These are phyloP conservation scores for Sapayoa aenigma DNA, from an alignment of 2,113 vertebrate species.

Conservation along the genomic window DNA sequence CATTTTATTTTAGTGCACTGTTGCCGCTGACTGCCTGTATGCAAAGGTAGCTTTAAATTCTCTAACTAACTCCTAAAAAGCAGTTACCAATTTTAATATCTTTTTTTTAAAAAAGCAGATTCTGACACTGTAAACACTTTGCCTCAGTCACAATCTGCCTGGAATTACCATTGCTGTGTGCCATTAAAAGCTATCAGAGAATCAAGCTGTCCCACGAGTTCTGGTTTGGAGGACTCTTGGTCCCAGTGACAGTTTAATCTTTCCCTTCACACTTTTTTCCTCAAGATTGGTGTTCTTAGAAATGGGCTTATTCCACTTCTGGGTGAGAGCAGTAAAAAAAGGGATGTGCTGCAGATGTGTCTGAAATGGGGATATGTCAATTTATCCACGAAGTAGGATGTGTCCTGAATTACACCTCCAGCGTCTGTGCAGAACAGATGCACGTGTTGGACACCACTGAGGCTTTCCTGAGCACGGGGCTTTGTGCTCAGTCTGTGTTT, in stretches of 20 bases:
- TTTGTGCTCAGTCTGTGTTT: neutral
- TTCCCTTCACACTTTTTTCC: neutral
- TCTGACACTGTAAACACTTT: neutral
- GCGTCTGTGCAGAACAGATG: neutral
- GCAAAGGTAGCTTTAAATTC: neutral
- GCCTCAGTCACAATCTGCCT: neutral
- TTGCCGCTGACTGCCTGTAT: neutral
- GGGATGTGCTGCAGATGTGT: neutral
- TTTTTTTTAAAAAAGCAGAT: neutral
- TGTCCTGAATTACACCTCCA: neutral
- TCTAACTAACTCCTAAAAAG: neutral
- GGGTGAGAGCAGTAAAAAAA: neutral
- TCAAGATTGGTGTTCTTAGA: neutral
- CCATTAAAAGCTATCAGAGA: neutral
- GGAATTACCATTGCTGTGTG: neutral
- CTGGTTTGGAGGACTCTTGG: neutral
- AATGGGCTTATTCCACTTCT: neutral
- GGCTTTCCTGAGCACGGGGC: neutral
- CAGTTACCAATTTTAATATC: neutral
- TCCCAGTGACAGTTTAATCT: neutral
- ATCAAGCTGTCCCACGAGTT: neutral
- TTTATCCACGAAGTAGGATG: neutral
- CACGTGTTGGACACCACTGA: fast-evolving
- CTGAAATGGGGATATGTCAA: neutral
- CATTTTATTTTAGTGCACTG: neutral